Evolutionary conservation across 2,797 vertebrate genomes (phyloP).

Genomic region (Acrossocheilus fasciatus): DNA sequence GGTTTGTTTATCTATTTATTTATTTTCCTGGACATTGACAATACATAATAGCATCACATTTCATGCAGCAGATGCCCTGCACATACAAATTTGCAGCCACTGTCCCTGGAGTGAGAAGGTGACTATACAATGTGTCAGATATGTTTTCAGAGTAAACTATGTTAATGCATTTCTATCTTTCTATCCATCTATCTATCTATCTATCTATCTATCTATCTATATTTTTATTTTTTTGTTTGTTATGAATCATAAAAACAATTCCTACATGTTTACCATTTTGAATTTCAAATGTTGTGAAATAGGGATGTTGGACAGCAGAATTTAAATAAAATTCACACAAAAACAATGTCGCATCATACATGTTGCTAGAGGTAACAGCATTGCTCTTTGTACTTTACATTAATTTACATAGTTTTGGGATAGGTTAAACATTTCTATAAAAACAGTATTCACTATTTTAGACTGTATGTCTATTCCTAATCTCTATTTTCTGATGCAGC

Average conservation of each 20-base stretch:
- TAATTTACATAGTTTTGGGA: not conserved
- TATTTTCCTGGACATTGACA: not conserved
- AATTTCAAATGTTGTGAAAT: not conserved
- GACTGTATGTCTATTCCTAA: not conserved
- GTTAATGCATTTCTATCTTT: not conserved
- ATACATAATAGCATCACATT: not conserved
- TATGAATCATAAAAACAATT: not conserved
- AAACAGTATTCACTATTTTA: not conserved
- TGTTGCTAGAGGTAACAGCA: not conserved
- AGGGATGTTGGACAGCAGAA: not conserved
- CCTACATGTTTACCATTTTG: not conserved
- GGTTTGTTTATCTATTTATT: not conserved
- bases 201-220: too few relatives aligned
- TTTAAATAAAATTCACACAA: not conserved
- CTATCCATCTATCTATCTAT: too few relatives aligned
- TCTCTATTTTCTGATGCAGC: not conserved
- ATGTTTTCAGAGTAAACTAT: not conserved
- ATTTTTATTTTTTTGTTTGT: not conserved
- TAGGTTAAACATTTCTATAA: not conserved
- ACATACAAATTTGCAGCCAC: not conserved
- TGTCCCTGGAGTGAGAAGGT: not conserved
- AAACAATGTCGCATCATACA: not conserved
- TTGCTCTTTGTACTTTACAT: not conserved
- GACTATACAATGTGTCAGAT: too few relatives aligned
- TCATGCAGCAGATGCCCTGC: not conserved